A percentile compares a stretch with the other conserved stretches of the same genome.
phyloP scores from a whole-genome alignment of 2,113 vertebrate genomes.

The Melozone crissalis region DNA sequence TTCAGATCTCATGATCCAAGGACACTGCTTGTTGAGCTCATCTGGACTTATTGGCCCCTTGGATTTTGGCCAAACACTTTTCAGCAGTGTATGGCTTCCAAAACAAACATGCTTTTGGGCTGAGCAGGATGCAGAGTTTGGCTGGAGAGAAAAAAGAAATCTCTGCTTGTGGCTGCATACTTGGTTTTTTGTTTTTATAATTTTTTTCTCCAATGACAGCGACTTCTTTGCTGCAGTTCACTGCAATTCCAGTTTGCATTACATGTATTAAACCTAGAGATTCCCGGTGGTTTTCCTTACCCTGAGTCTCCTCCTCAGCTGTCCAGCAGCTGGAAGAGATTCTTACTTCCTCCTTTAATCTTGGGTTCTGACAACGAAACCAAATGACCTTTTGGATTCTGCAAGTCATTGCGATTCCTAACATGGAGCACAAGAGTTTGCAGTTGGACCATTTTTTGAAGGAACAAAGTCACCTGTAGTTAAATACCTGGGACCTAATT shows the following conservation, averaged over 20 bases:
- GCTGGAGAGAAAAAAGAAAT: conserved; percentile 25
- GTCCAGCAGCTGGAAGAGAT: background rate
- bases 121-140: conserved; percentile 25
- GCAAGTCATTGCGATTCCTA: background rate
- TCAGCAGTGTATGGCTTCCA: conserved; percentile 36
- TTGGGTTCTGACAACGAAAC: background rate
- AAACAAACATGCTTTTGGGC: conserved; percentile 48
- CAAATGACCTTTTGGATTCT: background rate
- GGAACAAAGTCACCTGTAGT: background rate
- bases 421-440: background rate
- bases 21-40: conserved; percentile 5
- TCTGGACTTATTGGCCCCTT: conserved; percentile 31
- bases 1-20: background rate
- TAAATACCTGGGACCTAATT: background rate
- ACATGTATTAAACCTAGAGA: background rate
- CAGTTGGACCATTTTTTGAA: background rate
- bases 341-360: background rate
- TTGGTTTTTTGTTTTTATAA: conserved; percentile 9
- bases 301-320: background rate
- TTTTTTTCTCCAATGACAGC: conserved; percentile 1
- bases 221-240: background rate
- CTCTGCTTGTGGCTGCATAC: background rate
- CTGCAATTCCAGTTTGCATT: background rate
- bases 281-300: background rate
- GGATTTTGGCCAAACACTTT: conserved; percentile 44